Evolutionary conservation across 2,888 invertebrate genomes (phyloP).

Genomic region (Nymphalis c-album): DNA sequence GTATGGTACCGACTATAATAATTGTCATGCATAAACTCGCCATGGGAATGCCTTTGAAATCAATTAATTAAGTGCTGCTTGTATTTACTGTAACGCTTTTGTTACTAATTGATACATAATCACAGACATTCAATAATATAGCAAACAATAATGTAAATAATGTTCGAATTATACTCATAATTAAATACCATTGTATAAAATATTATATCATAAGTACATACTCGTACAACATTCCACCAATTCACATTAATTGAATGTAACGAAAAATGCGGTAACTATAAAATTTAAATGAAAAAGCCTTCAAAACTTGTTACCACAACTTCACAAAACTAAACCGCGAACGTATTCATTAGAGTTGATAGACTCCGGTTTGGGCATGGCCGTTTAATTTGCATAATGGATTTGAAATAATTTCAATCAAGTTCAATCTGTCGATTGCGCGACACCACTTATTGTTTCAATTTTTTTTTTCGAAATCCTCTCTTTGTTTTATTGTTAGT

Average conservation of each 20-base stretch:
- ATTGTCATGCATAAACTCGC: too few relatives aligned
- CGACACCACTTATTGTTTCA: constrained; percentile 27
- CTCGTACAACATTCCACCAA: not conserved
- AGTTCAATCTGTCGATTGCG: constrained; percentile 34
- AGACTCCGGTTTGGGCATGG: constrained; percentile 31
- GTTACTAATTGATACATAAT: too few relatives aligned
- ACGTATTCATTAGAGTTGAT: constrained; percentile 39
- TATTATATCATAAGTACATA: too few relatives aligned
- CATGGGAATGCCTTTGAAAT: too few relatives aligned
- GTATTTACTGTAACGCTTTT: too few relatives aligned
- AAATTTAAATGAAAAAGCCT: constrained; percentile 29
- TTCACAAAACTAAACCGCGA: constrained; percentile 37
- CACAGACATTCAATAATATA: too few relatives aligned
- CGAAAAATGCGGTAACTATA: constrained; percentile 6
- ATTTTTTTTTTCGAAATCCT: constrained; percentile 6
- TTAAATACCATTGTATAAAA: too few relatives aligned
- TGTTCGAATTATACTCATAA: too few relatives aligned
- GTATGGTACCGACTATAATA: too few relatives aligned
- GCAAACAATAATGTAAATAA: too few relatives aligned
- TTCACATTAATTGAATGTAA: not conserved
- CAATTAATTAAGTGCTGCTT: too few relatives aligned
- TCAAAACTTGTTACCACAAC: constrained; percentile 30
- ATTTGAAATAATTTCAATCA: constrained; percentile 47
- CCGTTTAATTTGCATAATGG: constrained; percentile 47
- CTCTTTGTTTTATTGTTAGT: too few relatives aligned